phyloP scores from a whole-genome alignment of 2,888 invertebrate species.

The Silvanus unidentatus region DNA sequence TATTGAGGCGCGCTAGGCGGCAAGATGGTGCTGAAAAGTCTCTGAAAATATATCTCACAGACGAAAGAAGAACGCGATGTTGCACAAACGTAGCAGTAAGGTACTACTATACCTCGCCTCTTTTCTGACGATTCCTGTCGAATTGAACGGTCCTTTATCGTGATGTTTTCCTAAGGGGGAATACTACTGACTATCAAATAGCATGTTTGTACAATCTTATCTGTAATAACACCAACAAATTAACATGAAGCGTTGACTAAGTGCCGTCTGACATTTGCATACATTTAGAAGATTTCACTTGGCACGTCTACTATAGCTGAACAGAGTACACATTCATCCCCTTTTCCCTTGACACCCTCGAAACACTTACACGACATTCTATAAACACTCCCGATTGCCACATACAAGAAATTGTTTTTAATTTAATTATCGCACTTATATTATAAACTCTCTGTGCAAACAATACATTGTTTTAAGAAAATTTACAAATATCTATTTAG shows the following conservation, averaged over 20 bases:
- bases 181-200: conserved; percentile 26
- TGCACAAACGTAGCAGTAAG: too few relatives aligned
- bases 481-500: background rate
- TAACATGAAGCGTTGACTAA: conserved; percentile 32
- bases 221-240: conserved; percentile 35
- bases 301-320: conserved; percentile 9
- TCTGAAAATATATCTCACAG: background rate
- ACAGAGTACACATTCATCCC: conserved; percentile 14
- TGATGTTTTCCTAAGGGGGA: conserved; percentile 28
- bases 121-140: conserved; percentile 19
- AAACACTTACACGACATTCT: conserved; percentile 9
- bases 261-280: conserved; percentile 31
- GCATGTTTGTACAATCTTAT: conserved; percentile 34
- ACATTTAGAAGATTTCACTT: conserved; percentile 29
- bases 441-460: background rate
- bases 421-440: background rate
- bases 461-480: background rate
- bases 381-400: conserved; percentile 21
- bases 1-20: conserved; percentile 4
- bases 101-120: too few relatives aligned
- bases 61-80: background rate
- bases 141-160: conserved; percentile 32
- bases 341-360: conserved; percentile 10
- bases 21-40: conserved; percentile 2
- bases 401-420: conserved; percentile 5